phyloP scores from a whole-genome alignment of 2,888 invertebrate species.

The Drosophila paramelanica region DNA sequence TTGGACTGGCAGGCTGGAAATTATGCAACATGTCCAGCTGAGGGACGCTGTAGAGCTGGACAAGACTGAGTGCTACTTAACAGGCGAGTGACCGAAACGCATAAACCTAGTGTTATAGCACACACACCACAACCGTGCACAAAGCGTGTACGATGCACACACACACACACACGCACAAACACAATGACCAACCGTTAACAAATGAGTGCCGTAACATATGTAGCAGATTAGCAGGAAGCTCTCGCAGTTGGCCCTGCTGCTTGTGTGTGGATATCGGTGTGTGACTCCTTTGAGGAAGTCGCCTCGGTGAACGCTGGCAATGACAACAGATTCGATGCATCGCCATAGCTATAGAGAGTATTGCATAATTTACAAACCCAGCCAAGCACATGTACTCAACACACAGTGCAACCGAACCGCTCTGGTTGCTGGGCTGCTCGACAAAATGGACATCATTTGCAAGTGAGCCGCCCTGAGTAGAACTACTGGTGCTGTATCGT shows the following conservation, averaged over 20 bases:
- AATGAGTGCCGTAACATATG: slow-evolving; percentile 66
- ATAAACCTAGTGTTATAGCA: slow-evolving; percentile 59
- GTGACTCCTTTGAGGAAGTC: slow-evolving; percentile 53
- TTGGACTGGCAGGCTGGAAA: background rate
- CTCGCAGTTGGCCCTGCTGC: slow-evolving; percentile 23
- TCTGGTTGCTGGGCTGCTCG: background rate
- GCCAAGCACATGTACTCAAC: slow-evolving; percentile 16
- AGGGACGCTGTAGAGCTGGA: slow-evolving; percentile 24
- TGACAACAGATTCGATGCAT: slow-evolving; percentile 74
- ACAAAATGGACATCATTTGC: slow-evolving; percentile 74
- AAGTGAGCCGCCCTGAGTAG: slow-evolving; percentile 47
- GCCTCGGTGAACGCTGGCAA: slow-evolving; percentile 59
- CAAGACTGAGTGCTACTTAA: slow-evolving; percentile 44
- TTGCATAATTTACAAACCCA: slow-evolving; percentile 70
- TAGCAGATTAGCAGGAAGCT: slow-evolving; percentile 60
- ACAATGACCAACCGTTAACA: slow-evolving; percentile 2
- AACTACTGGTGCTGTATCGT: slow-evolving; percentile 1
- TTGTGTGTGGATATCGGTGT: slow-evolving; percentile 10
- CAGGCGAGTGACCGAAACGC: slow-evolving; percentile 47
- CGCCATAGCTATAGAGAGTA: slow-evolving; percentile 71
- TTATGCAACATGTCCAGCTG: slow-evolving; percentile 39
- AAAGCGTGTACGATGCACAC: background rate
- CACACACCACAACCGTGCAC: background rate
- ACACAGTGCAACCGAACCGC: slow-evolving; percentile 6
- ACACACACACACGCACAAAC: slow-evolving; percentile 8